A percentile compares a stretch with the other conserved stretches of the same genome.
Evolutionary conservation across 2,888 invertebrate species (phyloP).

Genomic region (Eubasilissa splendida): DNA sequence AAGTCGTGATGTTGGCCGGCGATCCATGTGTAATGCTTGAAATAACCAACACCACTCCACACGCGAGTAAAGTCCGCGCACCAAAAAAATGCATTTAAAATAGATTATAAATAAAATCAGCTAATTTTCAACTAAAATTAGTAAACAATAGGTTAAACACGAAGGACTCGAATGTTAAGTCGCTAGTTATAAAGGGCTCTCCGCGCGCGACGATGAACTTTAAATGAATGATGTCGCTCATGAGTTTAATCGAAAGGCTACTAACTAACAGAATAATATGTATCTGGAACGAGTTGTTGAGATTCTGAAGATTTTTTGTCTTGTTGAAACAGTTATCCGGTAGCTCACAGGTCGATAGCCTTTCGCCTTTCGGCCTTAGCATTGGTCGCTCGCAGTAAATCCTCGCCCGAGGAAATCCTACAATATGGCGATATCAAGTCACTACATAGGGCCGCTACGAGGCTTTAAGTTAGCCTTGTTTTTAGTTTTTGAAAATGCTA

Average conservation of each 20-base stretch:
- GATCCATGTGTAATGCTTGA: not conserved
- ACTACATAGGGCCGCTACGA: not conserved
- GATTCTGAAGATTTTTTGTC: slow-evolving; percentile 57
- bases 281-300: slow-evolving; percentile 56
- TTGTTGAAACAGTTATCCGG: slow-evolving; percentile 66
- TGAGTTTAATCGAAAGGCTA: slow-evolving; percentile 22
- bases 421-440: slow-evolving; percentile 3
- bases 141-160: no score
- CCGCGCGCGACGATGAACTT: slow-evolving; percentile 8
- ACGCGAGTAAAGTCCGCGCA: not conserved
- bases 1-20: slow-evolving; percentile 60
- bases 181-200: not conserved
- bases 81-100: not conserved
- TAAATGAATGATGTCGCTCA: slow-evolving; percentile 24
- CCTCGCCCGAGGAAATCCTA: slow-evolving; percentile 26
- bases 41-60: not conserved
- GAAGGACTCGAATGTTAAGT: not conserved
- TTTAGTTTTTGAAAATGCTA: no score
- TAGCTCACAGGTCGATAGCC: slow-evolving; percentile 72
- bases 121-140: no score
- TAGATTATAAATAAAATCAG: no score
- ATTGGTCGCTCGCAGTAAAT: slow-evolving; percentile 31
- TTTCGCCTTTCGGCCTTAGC: slow-evolving; percentile 53
- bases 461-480: not conserved
- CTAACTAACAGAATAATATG: slow-evolving; percentile 49